Percentiles rank a stretch among this genome's conserved stretches.
Conservation (phyloP, 2,888 invertebrate genomes). For the Athalia rosae region DNA sequence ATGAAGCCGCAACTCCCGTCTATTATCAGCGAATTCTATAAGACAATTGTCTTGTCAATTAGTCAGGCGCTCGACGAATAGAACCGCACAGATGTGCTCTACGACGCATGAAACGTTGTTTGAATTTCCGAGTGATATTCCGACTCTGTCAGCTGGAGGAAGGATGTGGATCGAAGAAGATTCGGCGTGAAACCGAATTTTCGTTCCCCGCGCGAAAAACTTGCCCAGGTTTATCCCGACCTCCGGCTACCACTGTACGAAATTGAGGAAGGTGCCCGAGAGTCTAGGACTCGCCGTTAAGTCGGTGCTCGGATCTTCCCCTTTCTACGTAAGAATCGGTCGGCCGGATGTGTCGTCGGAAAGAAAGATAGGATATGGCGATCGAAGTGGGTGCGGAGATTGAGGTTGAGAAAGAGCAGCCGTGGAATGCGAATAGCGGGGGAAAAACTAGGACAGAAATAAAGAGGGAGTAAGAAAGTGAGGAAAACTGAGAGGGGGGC, state of each 20-base stretch:
- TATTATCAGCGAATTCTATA: too few species aligned
- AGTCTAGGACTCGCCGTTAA: constrained; percentile 24
- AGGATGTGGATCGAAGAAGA: constrained; percentile 32
- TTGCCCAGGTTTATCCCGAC: constrained; percentile 28
- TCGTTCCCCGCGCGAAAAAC: background rate
- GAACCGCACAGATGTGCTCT: too few species aligned
- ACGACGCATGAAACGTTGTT: too few species aligned
- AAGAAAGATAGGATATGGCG: background rate
- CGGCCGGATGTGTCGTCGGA: constrained; percentile 7
- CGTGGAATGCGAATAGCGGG: constrained; percentile 4
- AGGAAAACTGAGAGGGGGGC: constrained; percentile 12
- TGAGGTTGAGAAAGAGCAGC: constrained; percentile 12
- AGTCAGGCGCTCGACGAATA: too few species aligned
- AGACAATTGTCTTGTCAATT: too few species aligned
- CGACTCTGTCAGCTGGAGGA: too few species aligned
- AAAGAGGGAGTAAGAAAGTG: constrained; percentile 2
- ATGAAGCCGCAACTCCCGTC: too few species aligned
- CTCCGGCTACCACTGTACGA: constrained; percentile 13
- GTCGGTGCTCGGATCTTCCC: background rate
- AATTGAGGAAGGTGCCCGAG: constrained; percentile 32
- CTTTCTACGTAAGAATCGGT: constrained; percentile 1
- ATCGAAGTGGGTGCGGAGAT: background rate
- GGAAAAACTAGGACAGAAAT: background rate
- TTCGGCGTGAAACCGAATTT: constrained; percentile 6
- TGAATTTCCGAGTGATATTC: too few species aligned